A percentile compares a stretch with the other conserved stretches of the same genome.
phyloP scores from a whole-genome alignment of 30 jellyfish, hydroid and myxozoan genomes.

The Chrysaora quinquecirrha region DNA sequence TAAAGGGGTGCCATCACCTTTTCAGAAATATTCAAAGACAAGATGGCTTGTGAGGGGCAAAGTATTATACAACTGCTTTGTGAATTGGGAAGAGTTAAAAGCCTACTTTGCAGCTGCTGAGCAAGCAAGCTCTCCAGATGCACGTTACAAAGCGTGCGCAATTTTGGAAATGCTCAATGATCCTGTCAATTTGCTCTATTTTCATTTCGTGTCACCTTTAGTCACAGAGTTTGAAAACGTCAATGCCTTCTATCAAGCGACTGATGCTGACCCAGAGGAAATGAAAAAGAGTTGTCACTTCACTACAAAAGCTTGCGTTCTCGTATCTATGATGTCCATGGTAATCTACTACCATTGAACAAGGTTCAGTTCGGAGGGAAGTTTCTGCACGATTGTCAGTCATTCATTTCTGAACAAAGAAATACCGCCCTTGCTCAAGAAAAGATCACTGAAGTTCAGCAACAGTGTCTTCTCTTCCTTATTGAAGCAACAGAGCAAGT shows the following conservation, averaged over 20 bases:
- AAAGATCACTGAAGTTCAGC: conserved; percentile 41
- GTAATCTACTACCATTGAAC: conserved; percentile 31
- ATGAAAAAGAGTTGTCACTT: conserved; percentile 44
- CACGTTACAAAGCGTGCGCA: conserved; percentile 65
- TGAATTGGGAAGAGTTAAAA: conserved; percentile 73
- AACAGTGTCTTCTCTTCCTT: conserved; percentile 37
- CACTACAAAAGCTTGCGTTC: conserved; percentile 28
- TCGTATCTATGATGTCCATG: conserved; percentile 41
- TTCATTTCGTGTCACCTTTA: conserved; percentile 49
- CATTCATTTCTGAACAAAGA: conserved; percentile 5
- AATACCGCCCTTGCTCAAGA: conserved; percentile 17
- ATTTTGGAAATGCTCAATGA: conserved; percentile 67
- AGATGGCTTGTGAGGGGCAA: conserved; percentile 79
- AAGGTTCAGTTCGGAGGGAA: conserved; percentile 64
- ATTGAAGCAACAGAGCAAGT: conserved; percentile 66
- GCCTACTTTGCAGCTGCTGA: conserved; percentile 74
- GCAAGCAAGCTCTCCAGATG: conserved; percentile 24
- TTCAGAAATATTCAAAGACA: conserved; percentile 59
- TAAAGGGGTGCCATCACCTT: conserved; percentile 49
- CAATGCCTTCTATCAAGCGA: conserved; percentile 64
- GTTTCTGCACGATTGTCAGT: conserved; percentile 39
- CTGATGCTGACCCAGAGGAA: conserved; percentile 66
- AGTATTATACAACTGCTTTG: conserved; percentile 62
- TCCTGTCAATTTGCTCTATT: conserved; percentile 56
- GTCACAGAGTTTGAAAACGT: conserved; percentile 64